phyloP scores from a whole-genome alignment of 2,113 vertebrate species.

The Coracopsis vasa region DNA sequence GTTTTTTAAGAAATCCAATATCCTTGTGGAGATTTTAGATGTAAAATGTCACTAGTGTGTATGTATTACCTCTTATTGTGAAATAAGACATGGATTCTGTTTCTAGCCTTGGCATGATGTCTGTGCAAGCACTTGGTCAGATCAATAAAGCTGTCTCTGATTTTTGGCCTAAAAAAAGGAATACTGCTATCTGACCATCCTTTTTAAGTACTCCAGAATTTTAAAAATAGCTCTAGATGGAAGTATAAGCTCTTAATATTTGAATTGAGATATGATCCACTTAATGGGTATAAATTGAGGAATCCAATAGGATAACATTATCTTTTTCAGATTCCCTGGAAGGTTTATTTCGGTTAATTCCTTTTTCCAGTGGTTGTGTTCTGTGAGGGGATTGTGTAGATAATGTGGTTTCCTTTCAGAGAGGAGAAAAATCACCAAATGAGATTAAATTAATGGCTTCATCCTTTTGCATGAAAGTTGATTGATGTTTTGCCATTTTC shows the following conservation, averaged over 20 bases:
- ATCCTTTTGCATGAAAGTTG: neutral
- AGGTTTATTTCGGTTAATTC: neutral
- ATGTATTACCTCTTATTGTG: neutral
- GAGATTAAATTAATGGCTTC: neutral
- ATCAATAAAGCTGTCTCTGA: neutral
- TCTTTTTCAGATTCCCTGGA: neutral
- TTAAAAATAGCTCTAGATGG: neutral
- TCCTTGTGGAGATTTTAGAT: neutral
- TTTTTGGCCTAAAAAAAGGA: neutral
- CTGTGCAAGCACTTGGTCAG: neutral
- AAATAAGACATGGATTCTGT: neutral
- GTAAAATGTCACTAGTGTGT: neutral
- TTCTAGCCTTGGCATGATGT: neutral
- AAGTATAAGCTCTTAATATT: neutral
- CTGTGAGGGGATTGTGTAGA: neutral
- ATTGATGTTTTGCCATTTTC: constrained; percentile 4
- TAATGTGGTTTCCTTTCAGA: neutral
- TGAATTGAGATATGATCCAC: neutral
- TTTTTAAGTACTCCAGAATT: neutral
- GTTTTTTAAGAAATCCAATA: neutral
- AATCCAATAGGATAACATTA: neutral
- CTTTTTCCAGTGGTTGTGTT: neutral
- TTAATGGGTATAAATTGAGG: neutral
- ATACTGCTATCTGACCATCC: neutral
- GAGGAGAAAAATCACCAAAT: neutral